Evolutionary conservation across 2,888 invertebrate species (phyloP).

Genomic region (Carcina quercana): DNA sequence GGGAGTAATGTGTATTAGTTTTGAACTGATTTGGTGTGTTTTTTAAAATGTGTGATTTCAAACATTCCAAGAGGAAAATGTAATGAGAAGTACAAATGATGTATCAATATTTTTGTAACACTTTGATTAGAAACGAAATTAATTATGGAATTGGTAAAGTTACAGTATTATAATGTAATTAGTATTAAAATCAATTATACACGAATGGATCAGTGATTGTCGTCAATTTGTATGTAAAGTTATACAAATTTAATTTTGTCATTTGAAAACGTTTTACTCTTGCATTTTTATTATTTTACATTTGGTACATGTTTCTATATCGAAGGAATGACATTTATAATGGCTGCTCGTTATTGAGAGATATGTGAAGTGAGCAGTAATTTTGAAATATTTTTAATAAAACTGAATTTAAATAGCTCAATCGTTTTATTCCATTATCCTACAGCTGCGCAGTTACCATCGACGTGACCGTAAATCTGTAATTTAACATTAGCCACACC

Average conservation of each 20-base stretch:
- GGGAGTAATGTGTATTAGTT: conserved; percentile 37
- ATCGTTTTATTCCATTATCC: conserved; percentile 19
- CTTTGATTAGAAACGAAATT: conserved; percentile 36
- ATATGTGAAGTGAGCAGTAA: conserved; percentile 44
- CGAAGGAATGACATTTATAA: no score
- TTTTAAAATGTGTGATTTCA: conserved; percentile 59
- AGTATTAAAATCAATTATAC: conserved; percentile 40
- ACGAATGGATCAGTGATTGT: conserved; percentile 29
- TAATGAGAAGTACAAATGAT: conserved; percentile 70
- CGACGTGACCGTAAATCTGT: no score
- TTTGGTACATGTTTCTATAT: conserved; percentile 47
- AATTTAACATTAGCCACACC: conserved; percentile 6
- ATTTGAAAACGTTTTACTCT: conserved; percentile 38
- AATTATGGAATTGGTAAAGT: conserved; percentile 54
- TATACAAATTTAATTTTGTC: conserved; percentile 34
- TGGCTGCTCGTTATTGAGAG: no score
- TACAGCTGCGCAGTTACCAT: no score
- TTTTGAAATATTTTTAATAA: conserved; percentile 68
- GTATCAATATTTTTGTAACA: conserved; percentile 68
- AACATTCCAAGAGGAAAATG: conserved; percentile 68
- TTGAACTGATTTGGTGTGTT: conserved; percentile 46
- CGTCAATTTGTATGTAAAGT: conserved; percentile 45
- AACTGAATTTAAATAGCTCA: conserved; percentile 49
- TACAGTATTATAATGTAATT: conserved; percentile 61
- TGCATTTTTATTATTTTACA: conserved; percentile 56